A percentile compares a stretch with the other conserved stretches of the same genome.
These are phyloP conservation scores for Armadillidium nasatum DNA, from an alignment of 1,140 invertebrate species.

Conservation along the genomic window DNA sequence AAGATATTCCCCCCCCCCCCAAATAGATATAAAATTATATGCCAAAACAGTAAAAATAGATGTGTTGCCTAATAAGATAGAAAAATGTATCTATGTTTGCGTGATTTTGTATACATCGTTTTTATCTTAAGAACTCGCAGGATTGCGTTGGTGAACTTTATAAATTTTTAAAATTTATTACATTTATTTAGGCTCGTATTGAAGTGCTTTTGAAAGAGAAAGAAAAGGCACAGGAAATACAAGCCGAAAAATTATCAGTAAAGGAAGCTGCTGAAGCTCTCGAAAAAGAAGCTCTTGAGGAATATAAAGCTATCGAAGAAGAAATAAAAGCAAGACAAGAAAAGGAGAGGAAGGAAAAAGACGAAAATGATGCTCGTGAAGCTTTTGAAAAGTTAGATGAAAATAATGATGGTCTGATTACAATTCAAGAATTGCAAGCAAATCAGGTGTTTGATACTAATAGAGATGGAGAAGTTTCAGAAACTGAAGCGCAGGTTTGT, in stretches of 20 bases:
- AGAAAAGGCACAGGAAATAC: conserved; percentile 64
- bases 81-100: no score
- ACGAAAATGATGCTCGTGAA: conserved; percentile 46
- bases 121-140: neutral
- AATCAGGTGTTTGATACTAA: conserved; percentile 78
- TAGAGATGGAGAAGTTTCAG: conserved; percentile 74
- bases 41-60: no score
- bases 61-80: no score
- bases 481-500: conserved; percentile 71
- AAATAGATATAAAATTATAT: no score
- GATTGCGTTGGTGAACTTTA: neutral
- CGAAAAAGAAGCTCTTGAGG: conserved; percentile 70
- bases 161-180: conserved; percentile 22
- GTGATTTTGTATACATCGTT: no score
- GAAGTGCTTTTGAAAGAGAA: conserved; percentile 66
- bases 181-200: conserved; percentile 54
- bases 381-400: conserved; percentile 51
- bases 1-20: no score
- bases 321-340: conserved; percentile 58
- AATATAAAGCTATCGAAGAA: conserved; percentile 64
- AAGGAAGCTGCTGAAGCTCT: conserved; percentile 67
- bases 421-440: conserved; percentile 68
- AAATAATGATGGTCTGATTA: conserved; percentile 47
- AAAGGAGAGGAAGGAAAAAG: conserved; percentile 52
- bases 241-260: conserved; percentile 65